Conservation (phyloP, 2,888 invertebrate species). For the Emesis russula region DNA sequence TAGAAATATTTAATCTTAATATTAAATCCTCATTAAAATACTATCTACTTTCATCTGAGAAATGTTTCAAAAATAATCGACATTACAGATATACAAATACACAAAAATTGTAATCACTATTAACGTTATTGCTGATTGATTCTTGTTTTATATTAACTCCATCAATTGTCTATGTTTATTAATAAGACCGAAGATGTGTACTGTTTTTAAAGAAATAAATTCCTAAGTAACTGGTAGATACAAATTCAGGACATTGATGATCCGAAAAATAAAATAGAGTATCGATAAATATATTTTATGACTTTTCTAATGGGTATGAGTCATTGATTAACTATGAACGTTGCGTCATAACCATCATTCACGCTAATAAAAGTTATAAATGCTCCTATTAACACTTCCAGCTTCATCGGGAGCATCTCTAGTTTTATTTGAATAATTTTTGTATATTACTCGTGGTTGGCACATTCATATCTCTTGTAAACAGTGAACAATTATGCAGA, state of each 20-base stretch:
- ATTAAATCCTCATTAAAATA: too few species aligned
- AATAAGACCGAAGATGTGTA: too few species aligned
- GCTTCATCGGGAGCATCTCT: slow-evolving; percentile 79
- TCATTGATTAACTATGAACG: slow-evolving; percentile 61
- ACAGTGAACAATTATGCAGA: slow-evolving; percentile 94
- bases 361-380: slow-evolving; percentile 85
- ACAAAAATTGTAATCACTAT: too few species aligned
- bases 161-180: too few species aligned
- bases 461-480: slow-evolving; percentile 93
- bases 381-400: slow-evolving; percentile 90
- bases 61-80: too few species aligned
- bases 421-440: slow-evolving; percentile 90
- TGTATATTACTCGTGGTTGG: slow-evolving; percentile 91
- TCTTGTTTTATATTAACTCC: too few species aligned
- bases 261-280: slow-evolving; percentile 14
- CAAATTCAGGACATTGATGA: not conserved
- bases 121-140: too few species aligned
- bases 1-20: too few species aligned
- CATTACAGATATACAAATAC: too few species aligned
- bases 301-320: slow-evolving; percentile 47
- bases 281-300: slow-evolving; percentile 17
- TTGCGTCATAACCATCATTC: slow-evolving; percentile 72
- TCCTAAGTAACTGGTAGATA: not conserved
- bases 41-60: too few species aligned
- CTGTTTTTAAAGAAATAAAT: not conserved